Evolutionary conservation across 2,888 invertebrate genomes (phyloP).

Genomic region (Agrotis segetum): DNA sequence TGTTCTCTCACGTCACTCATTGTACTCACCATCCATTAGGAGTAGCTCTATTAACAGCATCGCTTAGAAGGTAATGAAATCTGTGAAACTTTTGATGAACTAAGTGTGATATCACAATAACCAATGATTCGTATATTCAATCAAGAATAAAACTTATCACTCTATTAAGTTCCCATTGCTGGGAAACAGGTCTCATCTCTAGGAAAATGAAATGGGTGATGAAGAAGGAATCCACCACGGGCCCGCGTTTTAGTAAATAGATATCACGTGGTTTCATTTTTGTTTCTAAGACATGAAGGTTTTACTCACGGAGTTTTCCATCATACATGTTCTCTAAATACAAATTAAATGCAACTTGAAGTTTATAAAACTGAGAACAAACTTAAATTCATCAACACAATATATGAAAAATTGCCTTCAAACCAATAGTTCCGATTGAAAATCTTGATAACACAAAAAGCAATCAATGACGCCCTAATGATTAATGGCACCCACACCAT

Average conservation of each 20-base stretch:
- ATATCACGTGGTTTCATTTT: too few relatives aligned
- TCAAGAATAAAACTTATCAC: not conserved
- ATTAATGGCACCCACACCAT: constrained; percentile 24
- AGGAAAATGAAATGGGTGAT: too few relatives aligned
- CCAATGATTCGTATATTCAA: not conserved
- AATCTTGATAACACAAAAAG: constrained; percentile 25
- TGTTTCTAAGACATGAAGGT: too few relatives aligned
- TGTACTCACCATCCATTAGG: not conserved
- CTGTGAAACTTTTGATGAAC: not conserved
- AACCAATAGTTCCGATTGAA: not conserved
- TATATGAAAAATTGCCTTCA: not conserved
- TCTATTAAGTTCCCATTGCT: too few relatives aligned
- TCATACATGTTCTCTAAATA: not conserved
- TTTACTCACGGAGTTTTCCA: too few relatives aligned
- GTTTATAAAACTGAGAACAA: not conserved
- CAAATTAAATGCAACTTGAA: not conserved
- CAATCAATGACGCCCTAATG: constrained; percentile 16
- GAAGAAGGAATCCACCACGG: too few relatives aligned
- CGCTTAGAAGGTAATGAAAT: not conserved
- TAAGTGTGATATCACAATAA: not conserved
- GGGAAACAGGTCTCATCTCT: too few relatives aligned
- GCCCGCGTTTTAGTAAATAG: too few relatives aligned
- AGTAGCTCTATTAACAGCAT: not conserved
- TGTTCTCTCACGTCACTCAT: not conserved
- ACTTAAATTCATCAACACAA: not conserved